Percentiles rank a stretch among this genome's conserved stretches.
Evolutionary conservation across 2,888 invertebrate genomes (phyloP).

Genomic region (Anagyrus pseudococci): DNA sequence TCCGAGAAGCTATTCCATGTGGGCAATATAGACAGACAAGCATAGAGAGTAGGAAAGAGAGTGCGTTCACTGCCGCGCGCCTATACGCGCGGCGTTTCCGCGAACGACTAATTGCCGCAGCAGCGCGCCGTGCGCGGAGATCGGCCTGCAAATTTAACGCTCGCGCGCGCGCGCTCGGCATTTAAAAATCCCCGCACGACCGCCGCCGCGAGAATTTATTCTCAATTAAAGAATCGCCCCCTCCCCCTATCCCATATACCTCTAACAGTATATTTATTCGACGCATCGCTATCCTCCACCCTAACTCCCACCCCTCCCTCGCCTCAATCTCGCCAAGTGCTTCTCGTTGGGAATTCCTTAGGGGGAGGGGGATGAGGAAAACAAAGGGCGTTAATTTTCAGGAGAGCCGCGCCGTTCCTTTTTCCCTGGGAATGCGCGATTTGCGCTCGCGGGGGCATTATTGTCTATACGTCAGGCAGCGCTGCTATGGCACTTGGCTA

Average conservation of each 20-base stretch:
- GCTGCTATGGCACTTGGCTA: too few relatives aligned
- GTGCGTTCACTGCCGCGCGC: neutral
- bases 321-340: neutral
- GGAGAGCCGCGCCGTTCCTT: constrained; percentile 18
- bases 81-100: constrained; percentile 11
- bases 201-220: constrained; percentile 31
- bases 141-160: constrained; percentile 12
- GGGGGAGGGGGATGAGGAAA: constrained; percentile 1
- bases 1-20: too few relatives aligned
- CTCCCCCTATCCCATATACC: neutral
- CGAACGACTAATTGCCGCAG: constrained; percentile 30
- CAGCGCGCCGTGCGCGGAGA: neutral
- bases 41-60: neutral
- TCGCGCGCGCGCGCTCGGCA: constrained; percentile 2
- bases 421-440: too few relatives aligned
- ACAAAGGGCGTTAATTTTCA: constrained; percentile 39
- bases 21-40: too few relatives aligned
- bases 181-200: constrained; percentile 14
- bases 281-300: constrained; percentile 9
- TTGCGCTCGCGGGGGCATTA: too few relatives aligned
- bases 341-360: constrained; percentile 12
- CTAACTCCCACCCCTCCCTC: constrained; percentile 3
- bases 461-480: too few relatives aligned
- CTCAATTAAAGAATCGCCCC: constrained; percentile 33
- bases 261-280: constrained; percentile 30